A percentile compares a stretch with the other conserved stretches of the same genome.
Evolutionary conservation across 2,797 vertebrate genomes (phyloP).

Genomic region (Ptychobarbus kaznakovi): DNA sequence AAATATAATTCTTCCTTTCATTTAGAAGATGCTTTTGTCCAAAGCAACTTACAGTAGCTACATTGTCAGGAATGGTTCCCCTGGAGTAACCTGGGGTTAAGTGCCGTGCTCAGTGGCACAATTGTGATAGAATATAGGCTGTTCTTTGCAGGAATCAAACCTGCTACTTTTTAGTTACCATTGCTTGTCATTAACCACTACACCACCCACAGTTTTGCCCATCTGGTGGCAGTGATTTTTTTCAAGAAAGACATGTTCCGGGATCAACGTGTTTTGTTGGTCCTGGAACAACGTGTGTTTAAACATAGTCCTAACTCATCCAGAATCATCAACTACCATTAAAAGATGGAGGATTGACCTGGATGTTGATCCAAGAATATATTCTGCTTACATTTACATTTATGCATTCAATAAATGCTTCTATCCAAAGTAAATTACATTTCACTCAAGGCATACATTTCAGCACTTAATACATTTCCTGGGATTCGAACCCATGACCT

Average conservation of each 20-base stretch:
- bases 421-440: neutral
- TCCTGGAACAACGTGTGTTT: neutral
- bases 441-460: slow-evolving; percentile 9
- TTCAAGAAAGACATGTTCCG: neutral
- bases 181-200: neutral
- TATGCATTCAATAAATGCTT: neutral
- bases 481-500: neutral
- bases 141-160: slow-evolving; percentile 30
- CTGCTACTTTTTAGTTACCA: slow-evolving; percentile 23
- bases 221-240: slow-evolving; percentile 23
- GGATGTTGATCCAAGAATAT: neutral
- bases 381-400: neutral
- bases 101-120: slow-evolving; percentile 23
- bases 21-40: neutral
- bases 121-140: slow-evolving; percentile 3
- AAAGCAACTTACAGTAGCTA: neutral
- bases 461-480: neutral
- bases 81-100: slow-evolving; percentile 24
- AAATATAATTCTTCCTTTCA: neutral
- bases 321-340: neutral
- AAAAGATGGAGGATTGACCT: neutral
- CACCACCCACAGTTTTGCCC: slow-evolving; percentile 20
- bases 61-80: neutral
- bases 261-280: slow-evolving; percentile 25
- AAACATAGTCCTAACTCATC: neutral